phyloP scores from a whole-genome alignment of 2,888 invertebrate species.

The Piscicola geometra region DNA sequence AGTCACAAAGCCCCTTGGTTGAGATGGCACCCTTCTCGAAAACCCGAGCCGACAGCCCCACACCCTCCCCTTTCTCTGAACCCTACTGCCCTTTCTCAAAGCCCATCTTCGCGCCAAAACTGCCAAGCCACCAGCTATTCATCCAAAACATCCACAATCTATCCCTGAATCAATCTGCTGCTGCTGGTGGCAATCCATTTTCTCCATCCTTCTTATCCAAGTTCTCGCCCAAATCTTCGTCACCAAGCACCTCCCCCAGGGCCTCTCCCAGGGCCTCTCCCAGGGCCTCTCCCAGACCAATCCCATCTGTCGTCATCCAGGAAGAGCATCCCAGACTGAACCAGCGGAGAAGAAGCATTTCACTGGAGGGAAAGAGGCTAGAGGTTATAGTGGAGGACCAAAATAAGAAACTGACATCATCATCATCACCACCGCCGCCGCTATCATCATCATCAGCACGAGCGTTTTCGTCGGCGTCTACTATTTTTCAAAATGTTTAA shows the following conservation, averaged over 20 bases:
- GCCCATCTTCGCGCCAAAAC: too few species aligned
- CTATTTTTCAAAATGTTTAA: not conserved
- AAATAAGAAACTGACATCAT: not conserved
- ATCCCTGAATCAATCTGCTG: too few species aligned
- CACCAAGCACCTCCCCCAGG: not conserved
- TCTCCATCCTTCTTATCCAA: not conserved
- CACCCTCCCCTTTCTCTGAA: not conserved
- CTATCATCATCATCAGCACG: not conserved
- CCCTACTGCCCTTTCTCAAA: not conserved
- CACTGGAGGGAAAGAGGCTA: slow-evolving; percentile 27
- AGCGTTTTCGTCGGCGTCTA: not conserved
- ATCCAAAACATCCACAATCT: too few species aligned
- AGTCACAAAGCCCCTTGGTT: not conserved
- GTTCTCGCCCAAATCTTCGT: not conserved
- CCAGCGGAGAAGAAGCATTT: slow-evolving; percentile 24
- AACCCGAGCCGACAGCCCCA: slow-evolving; percentile 3
- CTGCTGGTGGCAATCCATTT: too few species aligned
- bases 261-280: not conserved
- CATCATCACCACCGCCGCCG: not conserved
- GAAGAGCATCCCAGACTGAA: not conserved
- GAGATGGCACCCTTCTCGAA: not conserved
- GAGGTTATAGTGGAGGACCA: slow-evolving; percentile 26
- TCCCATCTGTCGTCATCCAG: not conserved
- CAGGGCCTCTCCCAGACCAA: not conserved
- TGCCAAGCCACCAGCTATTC: too few species aligned